phyloP scores from a whole-genome alignment of 2,888 invertebrate species.

The Chymomyza caudatula region DNA sequence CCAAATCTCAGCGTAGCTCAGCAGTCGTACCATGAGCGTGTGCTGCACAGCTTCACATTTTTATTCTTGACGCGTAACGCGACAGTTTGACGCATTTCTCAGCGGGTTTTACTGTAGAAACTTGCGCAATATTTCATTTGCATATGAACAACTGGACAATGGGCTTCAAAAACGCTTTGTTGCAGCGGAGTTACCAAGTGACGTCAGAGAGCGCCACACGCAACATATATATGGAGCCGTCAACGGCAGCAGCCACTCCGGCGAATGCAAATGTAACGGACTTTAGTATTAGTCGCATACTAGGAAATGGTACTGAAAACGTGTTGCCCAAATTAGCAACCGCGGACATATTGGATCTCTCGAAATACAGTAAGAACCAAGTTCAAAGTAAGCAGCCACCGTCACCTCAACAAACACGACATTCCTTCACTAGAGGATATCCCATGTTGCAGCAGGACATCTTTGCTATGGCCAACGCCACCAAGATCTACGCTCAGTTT shows the following conservation, averaged over 20 bases:
- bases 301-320: constrained; percentile 28
- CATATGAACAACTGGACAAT: constrained; percentile 73
- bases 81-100: constrained; percentile 56
- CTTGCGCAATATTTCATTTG: constrained; percentile 13
- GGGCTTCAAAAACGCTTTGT: constrained; percentile 76
- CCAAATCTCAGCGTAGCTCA: constrained; percentile 39
- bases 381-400: background rate
- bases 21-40: constrained; percentile 38
- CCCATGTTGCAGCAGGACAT: constrained; percentile 62
- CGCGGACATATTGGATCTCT: constrained; percentile 72
- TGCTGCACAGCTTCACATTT: constrained; percentile 66
- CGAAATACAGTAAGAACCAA: constrained; percentile 53
- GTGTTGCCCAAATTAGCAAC: background rate
- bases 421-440: constrained; percentile 8
- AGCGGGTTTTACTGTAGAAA: constrained; percentile 14
- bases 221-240: constrained; percentile 20
- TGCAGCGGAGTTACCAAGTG: constrained; percentile 74
- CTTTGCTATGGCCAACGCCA: constrained; percentile 72
- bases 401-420: background rate
- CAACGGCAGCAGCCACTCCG: constrained; percentile 3
- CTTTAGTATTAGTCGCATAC: constrained; percentile 76
- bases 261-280: constrained; percentile 69
- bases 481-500: constrained; percentile 75
- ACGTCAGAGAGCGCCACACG: constrained; percentile 26
- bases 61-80: constrained; percentile 74